Evolutionary conservation across 53 echinoderm and acorn worm species (phyloP), one percentile per base, ranked within the genome.

Genomic region (Henricia sp.): DNA sequence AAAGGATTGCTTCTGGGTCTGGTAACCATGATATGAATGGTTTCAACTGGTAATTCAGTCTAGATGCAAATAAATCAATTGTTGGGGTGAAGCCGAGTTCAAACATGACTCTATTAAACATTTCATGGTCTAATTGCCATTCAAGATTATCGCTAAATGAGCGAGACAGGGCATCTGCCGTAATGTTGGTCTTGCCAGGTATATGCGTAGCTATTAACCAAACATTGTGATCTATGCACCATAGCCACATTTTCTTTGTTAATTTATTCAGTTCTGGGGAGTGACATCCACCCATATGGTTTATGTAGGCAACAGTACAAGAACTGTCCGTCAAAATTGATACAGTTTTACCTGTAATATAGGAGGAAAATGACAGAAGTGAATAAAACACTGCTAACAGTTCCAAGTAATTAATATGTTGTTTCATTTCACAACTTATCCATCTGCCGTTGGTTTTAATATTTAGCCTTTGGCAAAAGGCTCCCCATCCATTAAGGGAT

Each of bases 391-490:
- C 80, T 28, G 80, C 80, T 13, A 59, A 23, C 25, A 78, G 58
- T 63, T 78, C 80, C 0, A 63, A n/a, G 28, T 36, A 25, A 38
- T 77, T 77, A 59, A 77, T 60, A 38, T 60, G 77, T 6, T 37
- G 27, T n/a, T 21, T 16, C 5, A 23, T 2, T 59, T 77, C 77
- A 2, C 37, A 12, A 0, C 1, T 10, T 9, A 6, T 59, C 80
- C 65, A 80, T 27, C 25, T 20, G 25, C 82, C 63, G 43, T 63
- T 62, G 25, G 64, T 80, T 64, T 60, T 17, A 10, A 38, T 37
- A 28, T 80, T 37, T 27, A 30, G 26, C 19, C 8, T 64, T 6
- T 26, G 48, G n/a, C 40, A 71, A 1, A 24, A 51, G 51, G 50
- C 64, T 21, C 67, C 82, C 82, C 82, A 67, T 3, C 50, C 51